Conservation (phyloP, 2,888 invertebrate genomes). For the Leptogaster cylindrica region DNA sequence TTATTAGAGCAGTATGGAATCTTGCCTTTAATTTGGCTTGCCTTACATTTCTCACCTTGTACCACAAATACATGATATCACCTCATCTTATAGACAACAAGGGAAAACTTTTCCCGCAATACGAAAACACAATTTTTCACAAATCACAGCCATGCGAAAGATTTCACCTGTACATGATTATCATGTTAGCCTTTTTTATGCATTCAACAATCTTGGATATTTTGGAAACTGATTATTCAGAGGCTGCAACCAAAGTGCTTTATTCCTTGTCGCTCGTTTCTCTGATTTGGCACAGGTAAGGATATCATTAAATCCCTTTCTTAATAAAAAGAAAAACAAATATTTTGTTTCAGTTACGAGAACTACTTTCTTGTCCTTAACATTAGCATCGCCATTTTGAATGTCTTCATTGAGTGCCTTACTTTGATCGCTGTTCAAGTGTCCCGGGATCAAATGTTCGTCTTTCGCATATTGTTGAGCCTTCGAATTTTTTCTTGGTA, state of each 20-base stretch:
- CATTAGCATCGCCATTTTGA: constrained; percentile 58
- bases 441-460: constrained; percentile 55
- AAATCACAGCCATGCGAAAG: constrained; percentile 59
- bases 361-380: constrained; percentile 61
- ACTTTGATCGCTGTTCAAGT: constrained; percentile 57
- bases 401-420: constrained; percentile 58
- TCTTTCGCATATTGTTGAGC: constrained; percentile 58
- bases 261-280: constrained; percentile 56
- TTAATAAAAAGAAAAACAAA: neutral
- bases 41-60: constrained; percentile 58
- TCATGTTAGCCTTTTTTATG: constrained; percentile 59
- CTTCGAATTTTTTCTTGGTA: constrained; percentile 59
- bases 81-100: constrained; percentile 59
- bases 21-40: constrained; percentile 60
- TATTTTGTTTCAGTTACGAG: constrained; percentile 55
- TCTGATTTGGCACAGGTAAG: constrained; percentile 57
- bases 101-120: constrained; percentile 60
- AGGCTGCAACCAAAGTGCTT: constrained; percentile 57
- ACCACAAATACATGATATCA: constrained; percentile 60
- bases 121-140: constrained; percentile 60
- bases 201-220: constrained; percentile 59
- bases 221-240: constrained; percentile 57
- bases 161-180: constrained; percentile 60
- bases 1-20: constrained; percentile 59
- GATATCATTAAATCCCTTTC: neutral